Evolutionary conservation across 2,113 vertebrate genomes (phyloP), one percentile per base, ranked within the genome.

Genomic region (Alectura lathami): DNA sequence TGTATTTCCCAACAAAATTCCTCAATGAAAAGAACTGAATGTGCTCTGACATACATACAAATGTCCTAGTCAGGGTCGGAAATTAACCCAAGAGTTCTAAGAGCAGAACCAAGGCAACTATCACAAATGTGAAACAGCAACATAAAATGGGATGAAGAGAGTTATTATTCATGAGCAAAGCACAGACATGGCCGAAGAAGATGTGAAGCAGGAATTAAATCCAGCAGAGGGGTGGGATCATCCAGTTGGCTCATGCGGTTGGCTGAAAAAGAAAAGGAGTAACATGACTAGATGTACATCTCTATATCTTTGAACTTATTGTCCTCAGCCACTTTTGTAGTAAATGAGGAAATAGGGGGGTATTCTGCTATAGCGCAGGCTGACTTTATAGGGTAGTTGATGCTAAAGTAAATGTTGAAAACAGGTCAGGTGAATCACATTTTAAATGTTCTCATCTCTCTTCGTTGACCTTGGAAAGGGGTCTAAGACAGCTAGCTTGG

Each of bases 61-160:
- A 57, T 0, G 0, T 16, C 23, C 13, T 24, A 34, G 8, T 14
- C 29, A 48, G 27, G 11, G 7, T 83, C 17, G 17, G 27, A 70
- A 57, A 69, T 38, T 6, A 30, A 3, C 11, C 40, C 50, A 42
- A 47, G 32, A 29, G 17, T 62, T 56, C 66, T n/a, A 34, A 59
- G 70, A 67, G 30, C 17, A 75, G 42, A 57, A n/a, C 10, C 27
- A 57, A 47, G 43, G 26, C 34, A 85, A 29, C 2, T 8, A 5
- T 23, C 51, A 29, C 38, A 59, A 54, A 64, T 12, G 32, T 6
- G 8, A 42, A 34, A 16, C 20, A 82, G 42, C 23, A 82, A 6
- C 0, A 0, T 60, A 6, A 54, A 11, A 6, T 82, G 40, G 40
- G 42, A 82, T 43, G 51, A 4, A 70, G 50, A 42, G 30, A 48